Base-by-base conservation (phyloP, 1,140 invertebrate genomes). In the Aphidius ervi region DNA sequence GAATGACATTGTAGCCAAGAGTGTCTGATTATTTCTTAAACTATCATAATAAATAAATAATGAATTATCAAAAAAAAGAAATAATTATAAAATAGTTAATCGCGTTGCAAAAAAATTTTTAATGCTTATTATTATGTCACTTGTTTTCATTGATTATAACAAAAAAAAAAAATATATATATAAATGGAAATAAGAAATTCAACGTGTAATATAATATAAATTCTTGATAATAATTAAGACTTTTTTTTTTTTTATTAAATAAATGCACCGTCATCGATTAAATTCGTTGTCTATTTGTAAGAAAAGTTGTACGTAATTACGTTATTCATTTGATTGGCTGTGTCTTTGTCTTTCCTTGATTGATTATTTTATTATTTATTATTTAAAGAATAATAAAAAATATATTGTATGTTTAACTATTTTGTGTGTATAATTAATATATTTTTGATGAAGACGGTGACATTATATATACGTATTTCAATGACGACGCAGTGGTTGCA, bases 1-100 rank as follows among this genome's bases (percentile, higher is more conserved):
- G 60, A 54, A 59, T 10, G 40, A 46, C 39, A 67, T 64, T 66
- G 66, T 59, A 66, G 62, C 63, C 59, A 46, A 73, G 59, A 67
- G 54, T 70, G 69, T 70, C 64, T 57, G 59, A 50, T 67, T 75
- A 75, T 74, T 75, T 74, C 71, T 72, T 76, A 72, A 69, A 49
- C 46, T 58, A 63, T 67, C 70, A 73, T 67, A 64, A 41, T 56
- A 69, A 54, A 54, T 39, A 39, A 23, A 52, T 52, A 52, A 52
- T 10, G 31, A 52, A 3, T 31, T 31, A 31, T 52, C 37, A 49
- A 10, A 56, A 40, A 60, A 64, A 55, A 41, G 49, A 64, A 54
- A 61, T 43, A 55, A 59, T 39, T 60, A 59, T 60, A 42, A 56
- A 63, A 45, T 63, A 63, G 61, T 54, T 49, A 43, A 53, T 63